phyloP scores from a whole-genome alignment of 2,797 vertebrate species.

The Dipus sagitta region DNA sequence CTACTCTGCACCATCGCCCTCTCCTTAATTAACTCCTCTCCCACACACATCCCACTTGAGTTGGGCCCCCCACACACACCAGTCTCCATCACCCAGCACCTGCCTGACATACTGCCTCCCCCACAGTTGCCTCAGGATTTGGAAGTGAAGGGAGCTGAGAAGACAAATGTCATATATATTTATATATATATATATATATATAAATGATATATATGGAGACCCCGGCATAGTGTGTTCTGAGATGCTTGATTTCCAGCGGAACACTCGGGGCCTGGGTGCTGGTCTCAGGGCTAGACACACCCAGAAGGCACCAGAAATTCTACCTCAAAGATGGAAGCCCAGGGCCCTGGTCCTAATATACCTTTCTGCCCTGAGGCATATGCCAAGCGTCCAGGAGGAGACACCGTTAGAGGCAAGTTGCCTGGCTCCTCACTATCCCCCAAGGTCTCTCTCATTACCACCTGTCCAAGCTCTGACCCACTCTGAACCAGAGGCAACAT shows the following conservation, averaged over 20 bases:
- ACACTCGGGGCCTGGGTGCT: rapidly evolving
- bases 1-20: neutral
- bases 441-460: neutral
- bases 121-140: rapidly evolving
- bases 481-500: rapidly evolving
- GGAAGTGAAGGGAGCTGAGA: neutral
- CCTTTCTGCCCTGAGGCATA: neutral
- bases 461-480: neutral
- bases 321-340: neutral
- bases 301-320: neutral
- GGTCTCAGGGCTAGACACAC: neutral
- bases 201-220: neutral
- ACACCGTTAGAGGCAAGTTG: rapidly evolving
- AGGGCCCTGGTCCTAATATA: rapidly evolving
- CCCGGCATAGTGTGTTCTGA: neutral
- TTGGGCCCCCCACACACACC: neutral
- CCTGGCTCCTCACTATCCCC: neutral
- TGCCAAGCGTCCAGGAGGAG: neutral
- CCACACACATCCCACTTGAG: neutral
- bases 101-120: neutral
- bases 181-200: too few relatives aligned
- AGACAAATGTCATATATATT: neutral
- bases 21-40: constrained; percentile 74
- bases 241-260: neutral
- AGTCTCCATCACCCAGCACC: neutral